Conservation (phyloP, 2,888 invertebrate genomes). For the Tenthredo notha region DNA sequence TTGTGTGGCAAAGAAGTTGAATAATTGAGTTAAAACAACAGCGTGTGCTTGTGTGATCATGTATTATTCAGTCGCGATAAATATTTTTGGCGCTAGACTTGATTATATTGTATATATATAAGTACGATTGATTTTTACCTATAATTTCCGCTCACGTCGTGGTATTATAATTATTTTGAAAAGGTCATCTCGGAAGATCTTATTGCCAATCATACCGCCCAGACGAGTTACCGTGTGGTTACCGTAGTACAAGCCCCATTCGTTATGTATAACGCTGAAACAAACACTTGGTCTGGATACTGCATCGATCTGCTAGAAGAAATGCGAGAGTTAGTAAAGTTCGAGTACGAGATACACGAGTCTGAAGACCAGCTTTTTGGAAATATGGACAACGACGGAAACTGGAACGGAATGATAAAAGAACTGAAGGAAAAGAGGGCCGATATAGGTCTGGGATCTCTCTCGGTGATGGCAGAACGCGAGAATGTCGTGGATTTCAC, state of each 20-base stretch:
- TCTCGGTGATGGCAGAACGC: conserved; percentile 98
- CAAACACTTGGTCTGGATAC: conserved; percentile 84
- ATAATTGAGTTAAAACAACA: neutral
- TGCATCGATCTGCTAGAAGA: conserved; percentile 96
- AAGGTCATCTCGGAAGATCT: conserved; percentile 62
- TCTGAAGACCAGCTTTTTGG: conserved; percentile 92
- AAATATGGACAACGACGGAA: conserved; percentile 91
- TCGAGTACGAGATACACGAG: conserved; percentile 93
- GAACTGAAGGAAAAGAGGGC: conserved; percentile 92
- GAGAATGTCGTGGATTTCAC: conserved; percentile 99
- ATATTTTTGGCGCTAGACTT: neutral
- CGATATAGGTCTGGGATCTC: conserved; percentile 95
- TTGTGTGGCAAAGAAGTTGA: neutral
- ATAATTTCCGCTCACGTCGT: conserved; percentile 28
- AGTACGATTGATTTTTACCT: neutral
- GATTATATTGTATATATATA: neutral
- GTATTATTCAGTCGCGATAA: neutral
- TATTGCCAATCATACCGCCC: conserved; percentile 88
- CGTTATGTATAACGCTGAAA: conserved; percentile 85
- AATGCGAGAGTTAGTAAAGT: conserved; percentile 90
- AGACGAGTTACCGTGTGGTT: conserved; percentile 91
- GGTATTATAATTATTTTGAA: conserved; percentile 1
- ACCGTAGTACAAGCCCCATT: conserved; percentile 94
- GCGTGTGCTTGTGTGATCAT: neutral
- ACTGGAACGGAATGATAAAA: conserved; percentile 92